phyloP scores from a whole-genome alignment of 2,797 vertebrate genomes.

The Astyanax mexicanus region DNA sequence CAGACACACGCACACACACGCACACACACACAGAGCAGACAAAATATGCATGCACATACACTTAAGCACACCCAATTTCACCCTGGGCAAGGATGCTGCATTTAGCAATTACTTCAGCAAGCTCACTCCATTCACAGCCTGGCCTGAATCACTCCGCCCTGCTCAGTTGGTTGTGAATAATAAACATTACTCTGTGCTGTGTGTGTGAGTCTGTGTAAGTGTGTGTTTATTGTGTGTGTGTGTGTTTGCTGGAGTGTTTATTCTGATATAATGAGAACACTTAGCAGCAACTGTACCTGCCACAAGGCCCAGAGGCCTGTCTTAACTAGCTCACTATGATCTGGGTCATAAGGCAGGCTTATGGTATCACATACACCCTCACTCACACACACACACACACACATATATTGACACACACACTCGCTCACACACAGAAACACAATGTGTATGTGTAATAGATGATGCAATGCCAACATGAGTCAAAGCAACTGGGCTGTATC shows the following conservation, averaged over 20 bases:
- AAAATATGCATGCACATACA: conserved; percentile 23
- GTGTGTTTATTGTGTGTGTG: conserved; percentile 36
- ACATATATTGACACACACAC: conserved; percentile 32
- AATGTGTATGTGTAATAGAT: conserved; percentile 10
- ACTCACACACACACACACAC: conserved; percentile 29
- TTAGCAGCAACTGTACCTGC: conserved; percentile 51
- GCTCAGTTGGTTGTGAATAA: conserved; percentile 55
- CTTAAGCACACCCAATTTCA: conserved; percentile 45
- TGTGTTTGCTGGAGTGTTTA: not conserved
- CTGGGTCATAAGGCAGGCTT: conserved; percentile 26
- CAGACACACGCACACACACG: conserved; percentile 27
- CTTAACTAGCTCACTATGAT: conserved; percentile 51
- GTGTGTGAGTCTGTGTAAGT: conserved; percentile 27
- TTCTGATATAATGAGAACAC: conserved; percentile 45
- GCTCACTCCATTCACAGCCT: conserved; percentile 46
- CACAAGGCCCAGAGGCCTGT: conserved; percentile 52
- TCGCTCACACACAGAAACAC: conserved; percentile 30
- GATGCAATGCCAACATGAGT: conserved; percentile 41
- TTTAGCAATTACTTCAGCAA: conserved; percentile 57
- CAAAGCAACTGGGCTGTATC: conserved; percentile 53
- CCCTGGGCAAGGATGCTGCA: conserved; percentile 57
- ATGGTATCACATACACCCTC: conserved; percentile 3
- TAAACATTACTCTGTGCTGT: conserved; percentile 37
- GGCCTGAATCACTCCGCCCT: conserved; percentile 40
- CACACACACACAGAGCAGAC: conserved; percentile 27